A percentile compares a stretch with the other conserved stretches of the same genome.
Evolutionary conservation across 1,140 invertebrate species (phyloP).

Genomic region (Rhopalosiphum padi): DNA sequence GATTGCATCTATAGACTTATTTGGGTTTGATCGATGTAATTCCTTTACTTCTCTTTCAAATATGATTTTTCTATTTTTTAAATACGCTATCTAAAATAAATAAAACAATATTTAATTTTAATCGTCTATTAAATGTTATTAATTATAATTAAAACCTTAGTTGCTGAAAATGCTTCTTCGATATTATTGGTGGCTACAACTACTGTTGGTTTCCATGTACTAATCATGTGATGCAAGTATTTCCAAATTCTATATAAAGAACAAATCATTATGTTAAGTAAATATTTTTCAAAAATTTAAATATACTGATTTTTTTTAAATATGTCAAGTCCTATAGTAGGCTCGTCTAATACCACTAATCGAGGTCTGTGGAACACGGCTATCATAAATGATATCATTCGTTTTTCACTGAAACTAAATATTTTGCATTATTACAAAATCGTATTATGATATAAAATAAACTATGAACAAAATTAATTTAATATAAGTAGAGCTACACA

Average conservation of each 20-base stretch:
- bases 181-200: slow-evolving; percentile 47
- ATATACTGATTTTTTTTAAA: slow-evolving; percentile 24
- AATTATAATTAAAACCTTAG: slow-evolving; percentile 1
- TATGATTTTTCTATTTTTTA: slow-evolving; percentile 47
- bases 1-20: slow-evolving; percentile 13
- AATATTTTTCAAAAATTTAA: neutral
- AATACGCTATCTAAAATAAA: slow-evolving; percentile 27
- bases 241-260: slow-evolving; percentile 30
- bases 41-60: slow-evolving; percentile 17
- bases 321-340: slow-evolving; percentile 43
- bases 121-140: neutral
- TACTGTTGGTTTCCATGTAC: slow-evolving; percentile 43
- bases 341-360: slow-evolving; percentile 51
- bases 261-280: neutral
- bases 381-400: slow-evolving; percentile 46
- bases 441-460: neutral
- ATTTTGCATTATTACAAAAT: neutral
- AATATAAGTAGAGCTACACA: neutral
- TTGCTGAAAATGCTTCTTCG: slow-evolving; percentile 44
- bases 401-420: slow-evolving; percentile 41
- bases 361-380: slow-evolving; percentile 33
- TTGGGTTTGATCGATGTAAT: neutral
- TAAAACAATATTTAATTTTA: neutral
- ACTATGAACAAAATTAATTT: neutral
- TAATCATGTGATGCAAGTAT: neutral